Evolutionary conservation across 2,797 vertebrate genomes (phyloP).

Genomic region (Taeniopygia guttata): DNA sequence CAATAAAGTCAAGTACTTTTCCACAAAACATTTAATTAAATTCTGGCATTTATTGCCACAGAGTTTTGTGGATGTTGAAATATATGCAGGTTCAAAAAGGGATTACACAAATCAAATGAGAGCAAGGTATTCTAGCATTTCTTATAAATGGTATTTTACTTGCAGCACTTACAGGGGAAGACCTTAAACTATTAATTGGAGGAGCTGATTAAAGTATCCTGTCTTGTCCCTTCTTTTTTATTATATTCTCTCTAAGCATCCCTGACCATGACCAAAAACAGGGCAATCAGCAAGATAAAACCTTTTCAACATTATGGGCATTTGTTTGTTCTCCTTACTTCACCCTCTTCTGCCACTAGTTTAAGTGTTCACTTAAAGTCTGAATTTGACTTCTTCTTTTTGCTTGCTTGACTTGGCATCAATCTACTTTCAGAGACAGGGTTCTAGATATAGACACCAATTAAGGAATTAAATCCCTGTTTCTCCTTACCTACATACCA

Average conservation of each 20-base stretch:
- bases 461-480: background rate
- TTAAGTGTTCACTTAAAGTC: background rate
- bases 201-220: background rate
- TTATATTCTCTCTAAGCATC: background rate
- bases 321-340: background rate
- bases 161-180: background rate
- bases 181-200: background rate
- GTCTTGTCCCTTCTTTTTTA: background rate
- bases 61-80: background rate
- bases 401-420: background rate
- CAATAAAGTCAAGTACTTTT: background rate
- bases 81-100: background rate
- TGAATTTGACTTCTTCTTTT: background rate
- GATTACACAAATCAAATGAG: background rate
- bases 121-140: background rate
- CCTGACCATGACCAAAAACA: background rate
- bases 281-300: background rate
- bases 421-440: background rate
- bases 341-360: background rate
- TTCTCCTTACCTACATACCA: background rate
- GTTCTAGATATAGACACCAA: background rate
- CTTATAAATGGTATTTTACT: background rate
- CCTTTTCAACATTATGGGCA: background rate
- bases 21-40: background rate
- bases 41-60: background rate